Base-by-base conservation (phyloP, 2,797 vertebrate genomes). In the Falco concolor region DNA sequence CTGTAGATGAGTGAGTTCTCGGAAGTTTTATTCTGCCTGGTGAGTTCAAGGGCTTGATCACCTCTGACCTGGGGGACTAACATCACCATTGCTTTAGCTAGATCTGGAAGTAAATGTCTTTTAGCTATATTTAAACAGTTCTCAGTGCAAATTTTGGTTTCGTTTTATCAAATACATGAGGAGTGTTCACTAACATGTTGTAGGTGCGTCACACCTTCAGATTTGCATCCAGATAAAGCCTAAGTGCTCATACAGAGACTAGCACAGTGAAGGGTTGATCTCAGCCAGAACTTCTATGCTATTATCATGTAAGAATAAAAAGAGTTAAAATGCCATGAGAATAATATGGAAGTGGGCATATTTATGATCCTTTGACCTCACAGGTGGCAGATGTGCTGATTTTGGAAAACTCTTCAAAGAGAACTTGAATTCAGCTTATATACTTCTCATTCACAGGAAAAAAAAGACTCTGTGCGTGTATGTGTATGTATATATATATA, bases 391-490 rank as follows among this genome's bases (percentile, higher is more conserved):
- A 90, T 92, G 47, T 87, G 59, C 65, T 92, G 81, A 77, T 65
- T 87, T 93, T 85, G 75, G 75, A 74, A 84, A 94, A 61, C 45
- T 74, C 75, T 95, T 95, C 64, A 83, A 83, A 90, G 38, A 57
- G 50, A 72, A 54, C 38, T 76, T 84, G 70, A 92, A 82, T 64
- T 90, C 47, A 61, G 22, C 42, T 72, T 64, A 69, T 53, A 50
- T 85, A 57, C 42, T 87, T 79, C 38, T 69, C 12, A 24, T 77
- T 60, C 19, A 14, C 27, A 84, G 77, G 34, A 86, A 67, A 84
- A 90, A 57, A 30, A 59, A 69, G 52, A 9, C 32, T 61, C 6
- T 59, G 9, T 36, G 5, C 59, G 14, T 34, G 12, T 49, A 13
- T 18, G 18, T 44, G 3, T 86, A 30, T 73, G 57, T 38, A 38